Conservation (phyloP, 2,888 invertebrate species). For the Eupithecia dodoneata region DNA sequence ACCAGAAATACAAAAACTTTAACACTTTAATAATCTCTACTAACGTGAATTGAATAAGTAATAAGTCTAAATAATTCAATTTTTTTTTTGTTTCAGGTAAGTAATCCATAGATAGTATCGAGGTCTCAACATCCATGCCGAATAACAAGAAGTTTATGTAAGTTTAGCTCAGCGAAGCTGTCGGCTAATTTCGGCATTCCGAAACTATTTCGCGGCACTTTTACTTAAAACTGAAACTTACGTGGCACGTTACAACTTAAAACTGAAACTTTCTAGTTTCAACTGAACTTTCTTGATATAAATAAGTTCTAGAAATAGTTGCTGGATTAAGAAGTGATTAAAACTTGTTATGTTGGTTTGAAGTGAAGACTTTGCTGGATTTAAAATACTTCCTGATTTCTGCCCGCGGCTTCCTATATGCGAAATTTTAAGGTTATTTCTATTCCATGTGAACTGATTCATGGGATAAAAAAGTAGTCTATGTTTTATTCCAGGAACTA, state of each 20-base stretch:
- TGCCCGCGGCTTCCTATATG: no score
- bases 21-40: no score
- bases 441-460: no score
- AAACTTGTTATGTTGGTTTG: not conserved
- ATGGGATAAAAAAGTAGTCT: no score
- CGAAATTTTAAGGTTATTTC: no score
- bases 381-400: not conserved
- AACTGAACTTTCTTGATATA: conserved; percentile 1
- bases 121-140: not conserved
- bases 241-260: not conserved
- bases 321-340: not conserved
- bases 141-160: not conserved
- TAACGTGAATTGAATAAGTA: no score
- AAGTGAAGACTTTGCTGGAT: not conserved
- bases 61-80: not conserved
- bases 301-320: conserved; percentile 10
- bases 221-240: conserved; percentile 9
- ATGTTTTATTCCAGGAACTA: no score
- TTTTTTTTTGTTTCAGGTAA: conserved; percentile 21
- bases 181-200: conserved; percentile 6
- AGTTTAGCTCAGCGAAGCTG: not conserved
- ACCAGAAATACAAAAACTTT: no score
- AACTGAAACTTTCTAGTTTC: conserved; percentile 7
- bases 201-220: conserved; percentile 8
- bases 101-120: not conserved